Percentiles rank a stretch among this genome's conserved stretches.
Evolutionary conservation across 1,140 invertebrate genomes (phyloP).

Genomic region (Leptopilina boulardi): DNA sequence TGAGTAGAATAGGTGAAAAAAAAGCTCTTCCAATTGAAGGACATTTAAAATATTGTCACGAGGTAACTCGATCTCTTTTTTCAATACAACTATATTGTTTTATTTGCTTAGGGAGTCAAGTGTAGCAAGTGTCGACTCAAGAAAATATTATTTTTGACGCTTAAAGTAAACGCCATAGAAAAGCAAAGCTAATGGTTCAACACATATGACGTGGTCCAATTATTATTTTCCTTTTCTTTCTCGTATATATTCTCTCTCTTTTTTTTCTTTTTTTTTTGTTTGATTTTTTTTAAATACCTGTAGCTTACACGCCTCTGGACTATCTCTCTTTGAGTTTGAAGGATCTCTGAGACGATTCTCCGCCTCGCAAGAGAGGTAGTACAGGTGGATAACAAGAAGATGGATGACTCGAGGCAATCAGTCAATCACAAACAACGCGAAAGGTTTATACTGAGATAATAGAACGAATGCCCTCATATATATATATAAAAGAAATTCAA

Average conservation of each 20-base stretch:
- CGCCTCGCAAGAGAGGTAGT: constrained; percentile 22
- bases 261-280: too few species aligned
- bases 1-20: not conserved
- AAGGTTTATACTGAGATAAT: constrained; percentile 15
- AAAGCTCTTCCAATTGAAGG: not conserved
- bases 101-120: constrained; percentile 1
- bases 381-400: constrained; percentile 32
- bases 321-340: constrained; percentile 45
- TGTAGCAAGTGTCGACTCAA: constrained; percentile 1
- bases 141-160: constrained; percentile 24
- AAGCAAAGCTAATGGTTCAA: not conserved
- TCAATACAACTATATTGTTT: not conserved
- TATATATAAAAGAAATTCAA: not conserved
- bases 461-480: not conserved
- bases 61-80: not conserved
- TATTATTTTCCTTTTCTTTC: not conserved
- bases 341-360: constrained; percentile 55
- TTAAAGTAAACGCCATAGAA: not conserved
- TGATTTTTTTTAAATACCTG: constrained; percentile 28
- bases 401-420: constrained; percentile 27
- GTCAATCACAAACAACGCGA: constrained; percentile 30
- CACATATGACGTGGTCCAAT: constrained; percentile 17
- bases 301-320: constrained; percentile 35
- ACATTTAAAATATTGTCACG: constrained; percentile 6
- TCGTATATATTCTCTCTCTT: too few species aligned